These are phyloP conservation scores for Acronicta psi DNA, from an alignment of 2,888 invertebrate species.

Conservation along the genomic window DNA sequence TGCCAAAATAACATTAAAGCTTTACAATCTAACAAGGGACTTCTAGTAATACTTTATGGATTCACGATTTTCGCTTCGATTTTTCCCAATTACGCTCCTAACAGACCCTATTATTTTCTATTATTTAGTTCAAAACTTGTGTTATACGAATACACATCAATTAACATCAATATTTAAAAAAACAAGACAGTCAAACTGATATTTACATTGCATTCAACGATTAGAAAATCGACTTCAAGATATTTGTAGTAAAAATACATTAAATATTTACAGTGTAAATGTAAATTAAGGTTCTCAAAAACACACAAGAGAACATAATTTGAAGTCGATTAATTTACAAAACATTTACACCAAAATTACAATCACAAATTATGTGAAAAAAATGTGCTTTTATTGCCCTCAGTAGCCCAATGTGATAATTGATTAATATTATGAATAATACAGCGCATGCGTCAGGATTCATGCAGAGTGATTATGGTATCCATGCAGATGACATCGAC, in stretches of 20 bases:
- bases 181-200: constrained; percentile 33
- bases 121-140: constrained; percentile 37
- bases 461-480: constrained; percentile 69
- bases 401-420: constrained; percentile 43
- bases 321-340: constrained; percentile 49
- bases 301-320: constrained; percentile 10
- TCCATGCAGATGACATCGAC: constrained; percentile 76
- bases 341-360: constrained; percentile 28
- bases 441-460: constrained; percentile 76
- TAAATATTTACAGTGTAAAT: constrained; percentile 9
- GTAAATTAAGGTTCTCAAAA: neutral
- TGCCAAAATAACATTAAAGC: constrained; percentile 63
- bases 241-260: neutral
- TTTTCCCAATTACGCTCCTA: constrained; percentile 14
- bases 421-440: constrained; percentile 50
- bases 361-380: constrained; percentile 22
- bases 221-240: constrained; percentile 57
- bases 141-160: constrained; percentile 44
- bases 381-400: constrained; percentile 36
- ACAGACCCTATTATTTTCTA: constrained; percentile 35
- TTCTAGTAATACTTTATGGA: constrained; percentile 21
- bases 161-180: constrained; percentile 30
- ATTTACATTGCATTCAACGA: constrained; percentile 49
- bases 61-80: constrained; percentile 15
- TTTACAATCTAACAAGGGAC: constrained; percentile 25